Percentiles rank a stretch among this genome's conserved stretches.
These are phyloP conservation scores for Cydia strobilella DNA, from an alignment of 1,140 invertebrate genomes.

Conservation along the genomic window DNA sequence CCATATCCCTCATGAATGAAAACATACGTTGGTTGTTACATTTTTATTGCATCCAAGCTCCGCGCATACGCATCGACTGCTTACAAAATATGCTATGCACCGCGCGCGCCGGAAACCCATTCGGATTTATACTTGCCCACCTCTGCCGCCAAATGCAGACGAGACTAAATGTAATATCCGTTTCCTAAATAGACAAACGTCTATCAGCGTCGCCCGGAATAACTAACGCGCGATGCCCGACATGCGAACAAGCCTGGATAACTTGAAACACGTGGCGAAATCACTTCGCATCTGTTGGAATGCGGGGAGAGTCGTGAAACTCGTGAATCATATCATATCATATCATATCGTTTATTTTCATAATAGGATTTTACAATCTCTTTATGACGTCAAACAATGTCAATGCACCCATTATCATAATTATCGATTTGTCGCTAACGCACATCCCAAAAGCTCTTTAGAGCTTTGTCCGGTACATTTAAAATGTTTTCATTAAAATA, in stretches of 20 bases:
- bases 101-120: slow-evolving; percentile 74
- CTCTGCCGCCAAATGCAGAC: slow-evolving; percentile 78
- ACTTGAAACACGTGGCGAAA: slow-evolving; percentile 28
- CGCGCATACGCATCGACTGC: slow-evolving; percentile 65
- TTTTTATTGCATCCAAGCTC: slow-evolving; percentile 68
- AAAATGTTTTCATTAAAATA: background rate
- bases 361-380: too few species aligned
- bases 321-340: too few species aligned
- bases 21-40: slow-evolving; percentile 69
- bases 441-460: background rate
- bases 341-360: too few species aligned
- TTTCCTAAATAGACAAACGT: slow-evolving; percentile 80
- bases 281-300: slow-evolving; percentile 34
- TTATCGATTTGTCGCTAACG: background rate
- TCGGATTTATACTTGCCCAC: slow-evolving; percentile 76
- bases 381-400: too few species aligned
- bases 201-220: slow-evolving; percentile 75
- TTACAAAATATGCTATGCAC: slow-evolving; percentile 78
- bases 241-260: slow-evolving; percentile 11
- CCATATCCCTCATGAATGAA: slow-evolving; percentile 57
- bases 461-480: background rate
- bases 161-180: slow-evolving; percentile 79
- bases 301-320: slow-evolving; percentile 31
- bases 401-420: background rate
- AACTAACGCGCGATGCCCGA: slow-evolving; percentile 69